Conservation (phyloP, 2,888 invertebrate species). For the Creontiades dilutus region DNA sequence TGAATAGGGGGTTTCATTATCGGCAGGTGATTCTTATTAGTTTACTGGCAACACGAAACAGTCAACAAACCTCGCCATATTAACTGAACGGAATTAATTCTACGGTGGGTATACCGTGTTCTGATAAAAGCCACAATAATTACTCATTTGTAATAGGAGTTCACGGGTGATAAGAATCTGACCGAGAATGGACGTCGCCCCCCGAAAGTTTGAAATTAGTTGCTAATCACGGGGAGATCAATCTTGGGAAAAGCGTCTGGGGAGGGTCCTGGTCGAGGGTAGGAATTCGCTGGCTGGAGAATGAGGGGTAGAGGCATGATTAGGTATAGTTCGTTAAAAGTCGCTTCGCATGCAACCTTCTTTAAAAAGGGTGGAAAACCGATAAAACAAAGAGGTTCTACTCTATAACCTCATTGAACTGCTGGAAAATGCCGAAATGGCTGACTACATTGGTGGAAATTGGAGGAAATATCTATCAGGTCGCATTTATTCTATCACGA, state of each 20-base stretch:
- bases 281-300: neutral
- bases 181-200: constrained; percentile 3
- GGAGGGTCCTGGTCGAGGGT: neutral
- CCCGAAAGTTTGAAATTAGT: constrained; percentile 57
- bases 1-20: constrained; percentile 11
- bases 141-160: constrained; percentile 32
- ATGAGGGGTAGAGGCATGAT: constrained; percentile 21
- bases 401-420: too few relatives aligned
- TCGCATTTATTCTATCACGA: too few relatives aligned
- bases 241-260: constrained; percentile 38
- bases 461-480: too few relatives aligned
- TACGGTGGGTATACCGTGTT: neutral
- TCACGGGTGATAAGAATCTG: constrained; percentile 18
- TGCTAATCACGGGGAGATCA: constrained; percentile 62
- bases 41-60: neutral
- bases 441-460: too few relatives aligned
- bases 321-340: constrained; percentile 64
- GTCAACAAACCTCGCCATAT: neutral
- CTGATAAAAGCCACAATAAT: constrained; percentile 12
- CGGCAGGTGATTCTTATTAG: neutral
- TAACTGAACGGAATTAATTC: neutral
- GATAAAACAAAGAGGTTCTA: neutral
- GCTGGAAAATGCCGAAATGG: too few relatives aligned
- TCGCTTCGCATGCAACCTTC: constrained; percentile 62
- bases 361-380: neutral